phyloP scores from a whole-genome alignment of 2,888 invertebrate species.

The Campaea margaritaria region DNA sequence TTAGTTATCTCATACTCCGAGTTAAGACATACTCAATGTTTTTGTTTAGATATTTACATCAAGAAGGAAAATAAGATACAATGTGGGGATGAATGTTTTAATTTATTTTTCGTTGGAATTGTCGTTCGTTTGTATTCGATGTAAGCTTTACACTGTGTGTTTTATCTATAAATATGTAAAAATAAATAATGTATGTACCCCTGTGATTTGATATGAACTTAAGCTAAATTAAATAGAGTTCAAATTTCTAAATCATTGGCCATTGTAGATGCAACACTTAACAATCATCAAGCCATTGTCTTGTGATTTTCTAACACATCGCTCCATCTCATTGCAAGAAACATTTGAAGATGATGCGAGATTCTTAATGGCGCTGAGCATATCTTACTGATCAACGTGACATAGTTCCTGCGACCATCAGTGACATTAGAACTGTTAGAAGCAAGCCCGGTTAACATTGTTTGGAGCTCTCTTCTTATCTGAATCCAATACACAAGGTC shows the following conservation, averaged over 20 bases:
- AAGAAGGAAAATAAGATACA: background rate
- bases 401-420: background rate
- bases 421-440: background rate
- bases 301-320: conserved; percentile 72
- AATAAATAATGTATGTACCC: too few relatives aligned
- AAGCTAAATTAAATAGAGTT: background rate
- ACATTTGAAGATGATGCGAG: conserved; percentile 4
- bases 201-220: background rate
- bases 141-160: conserved; percentile 14
- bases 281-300: conserved; percentile 64
- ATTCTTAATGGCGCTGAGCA: background rate
- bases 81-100: background rate
- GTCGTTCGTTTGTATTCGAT: conserved; percentile 33
- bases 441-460: background rate
- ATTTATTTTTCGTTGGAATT: too few relatives aligned
- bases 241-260: conserved; percentile 26
- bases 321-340: conserved; percentile 65
- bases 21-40: background rate
- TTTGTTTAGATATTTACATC: background rate
- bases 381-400: background rate
- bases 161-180: too few relatives aligned
- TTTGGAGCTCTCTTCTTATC: too few relatives aligned
- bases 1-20: too few relatives aligned
- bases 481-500: too few relatives aligned
- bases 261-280: conserved; percentile 45